Evolutionary conservation across 2,888 invertebrate species (phyloP), one percentile per base, ranked within the genome.

Genomic region (Metalampra italica): DNA sequence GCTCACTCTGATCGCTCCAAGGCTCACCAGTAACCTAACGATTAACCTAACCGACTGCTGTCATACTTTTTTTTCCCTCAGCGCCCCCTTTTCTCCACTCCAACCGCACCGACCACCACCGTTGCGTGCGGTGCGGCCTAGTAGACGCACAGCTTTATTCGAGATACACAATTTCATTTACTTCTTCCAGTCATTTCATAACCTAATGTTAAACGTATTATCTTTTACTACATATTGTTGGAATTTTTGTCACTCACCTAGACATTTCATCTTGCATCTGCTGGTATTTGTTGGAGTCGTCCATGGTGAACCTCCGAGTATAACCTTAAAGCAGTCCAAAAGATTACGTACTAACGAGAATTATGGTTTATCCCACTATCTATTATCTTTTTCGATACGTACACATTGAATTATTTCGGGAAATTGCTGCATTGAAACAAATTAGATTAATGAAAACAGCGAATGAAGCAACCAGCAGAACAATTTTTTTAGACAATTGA

Each of bases 181-280:
- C n/a, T n/a, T n/a, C n/a, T n/a, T n/a, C n/a, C n/a, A n/a, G n/a
- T n/a, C n/a, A n/a, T n/a, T n/a, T n/a, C n/a, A n/a, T n/a, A n/a
- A n/a, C n/a, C n/a, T n/a, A n/a, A n/a, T n/a, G n/a, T n/a, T n/a
- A n/a, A n/a, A n/a, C n/a, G n/a, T n/a, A n/a, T n/a, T n/a, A n/a
- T n/a, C n/a, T n/a, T n/a, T n/a, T n/a, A 22, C 22, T 22, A 22
- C 22, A 22, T 2, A 22, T 22, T 3, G 22, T 22, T 22, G 5
- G 5, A 22, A 22, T 22, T 22, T n/a, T 22, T 22, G 5, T 22
- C 9, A 39, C 71, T 76, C 84, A 95, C 94, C 95, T 93, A 73
- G 94, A 96, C 94, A 97, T 95, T 90, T 97, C 97, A 83, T 96
- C 96, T 83, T 97, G 97, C 93, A 97, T 97, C 79, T 94, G 93